Evolutionary conservation across 2,113 vertebrate genomes (phyloP).

Genomic region (Aptenodytes forsteri): DNA sequence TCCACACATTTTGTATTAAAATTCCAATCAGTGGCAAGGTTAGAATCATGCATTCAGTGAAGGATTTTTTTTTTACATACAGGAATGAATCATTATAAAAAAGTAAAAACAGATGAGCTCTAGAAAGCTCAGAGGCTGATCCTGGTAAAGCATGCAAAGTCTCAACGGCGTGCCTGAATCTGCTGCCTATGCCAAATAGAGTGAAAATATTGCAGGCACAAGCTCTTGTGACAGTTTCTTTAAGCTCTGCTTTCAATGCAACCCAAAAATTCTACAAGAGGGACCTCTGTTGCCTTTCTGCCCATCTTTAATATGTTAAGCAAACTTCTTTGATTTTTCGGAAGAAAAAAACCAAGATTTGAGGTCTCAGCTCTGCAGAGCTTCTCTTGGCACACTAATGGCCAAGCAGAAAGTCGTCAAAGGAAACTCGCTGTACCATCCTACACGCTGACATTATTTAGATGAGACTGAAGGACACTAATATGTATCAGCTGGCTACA

Average conservation of each 20-base stretch:
- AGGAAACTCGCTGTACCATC: background rate
- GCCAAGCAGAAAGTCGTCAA: background rate
- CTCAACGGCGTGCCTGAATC: background rate
- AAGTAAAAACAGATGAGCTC: background rate
- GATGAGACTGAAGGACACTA: background rate
- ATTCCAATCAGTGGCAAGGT: background rate
- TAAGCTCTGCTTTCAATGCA: background rate
- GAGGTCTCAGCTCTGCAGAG: background rate
- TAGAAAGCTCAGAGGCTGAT: background rate
- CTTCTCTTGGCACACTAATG: background rate
- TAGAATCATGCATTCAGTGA: background rate
- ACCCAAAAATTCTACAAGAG: background rate
- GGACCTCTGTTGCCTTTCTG: rapidly evolving
- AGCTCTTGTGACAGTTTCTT: background rate
- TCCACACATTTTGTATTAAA: background rate
- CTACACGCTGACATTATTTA: background rate
- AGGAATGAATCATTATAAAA: background rate
- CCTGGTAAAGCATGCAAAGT: background rate
- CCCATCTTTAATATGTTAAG: background rate
- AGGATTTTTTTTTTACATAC: background rate
- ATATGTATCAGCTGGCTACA: background rate
- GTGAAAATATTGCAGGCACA: background rate
- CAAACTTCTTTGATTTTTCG: background rate
- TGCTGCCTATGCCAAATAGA: background rate
- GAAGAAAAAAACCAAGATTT: background rate